Evolutionary conservation across 23 tunicate genomes (phyloP).

Genomic region (Halocynthia roretzi): DNA sequence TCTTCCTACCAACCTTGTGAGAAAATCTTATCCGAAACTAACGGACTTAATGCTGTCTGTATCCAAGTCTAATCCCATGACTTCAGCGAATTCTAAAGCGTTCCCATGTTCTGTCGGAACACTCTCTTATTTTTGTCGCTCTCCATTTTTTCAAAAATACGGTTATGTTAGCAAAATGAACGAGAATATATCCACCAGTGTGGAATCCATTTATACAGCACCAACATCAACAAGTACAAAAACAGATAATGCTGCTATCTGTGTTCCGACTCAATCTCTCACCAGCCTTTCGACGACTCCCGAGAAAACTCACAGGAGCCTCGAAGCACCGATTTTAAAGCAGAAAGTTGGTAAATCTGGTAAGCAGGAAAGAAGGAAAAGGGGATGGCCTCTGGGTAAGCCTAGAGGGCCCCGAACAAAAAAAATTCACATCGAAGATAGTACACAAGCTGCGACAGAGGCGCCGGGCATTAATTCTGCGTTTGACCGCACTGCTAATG

Average conservation of each 20-base stretch:
- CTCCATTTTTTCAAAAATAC: slow-evolving; percentile 41
- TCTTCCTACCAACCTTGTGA: too few species aligned
- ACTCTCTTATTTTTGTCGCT: slow-evolving; percentile 50
- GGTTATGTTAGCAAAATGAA: slow-evolving; percentile 22
- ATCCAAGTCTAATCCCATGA: too few species aligned
- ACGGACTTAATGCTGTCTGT: too few species aligned
- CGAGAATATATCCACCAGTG: too few species aligned
- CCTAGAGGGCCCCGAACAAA: slow-evolving; percentile 36
- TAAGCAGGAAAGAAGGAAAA: slow-evolving; percentile 30
- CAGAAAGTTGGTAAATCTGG: neutral
- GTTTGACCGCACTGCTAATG: too few species aligned
- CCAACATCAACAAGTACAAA: too few species aligned
- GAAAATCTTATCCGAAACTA: too few species aligned
- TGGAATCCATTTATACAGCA: too few species aligned
- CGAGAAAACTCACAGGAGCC: neutral
- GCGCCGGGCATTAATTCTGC: neutral
- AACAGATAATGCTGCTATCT: too few species aligned
- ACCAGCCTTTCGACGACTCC: neutral
- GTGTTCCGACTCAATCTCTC: too few species aligned
- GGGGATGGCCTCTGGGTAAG: slow-evolving; percentile 70
- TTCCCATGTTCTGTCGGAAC: neutral
- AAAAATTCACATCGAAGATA: slow-evolving; percentile 3
- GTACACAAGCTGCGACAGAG: neutral
- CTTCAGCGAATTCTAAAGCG: too few species aligned
- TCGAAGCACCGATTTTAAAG: neutral